Evolutionary conservation across 92 coral and sea anemone genomes (phyloP), one percentile per base, ranked within the genome.

Genomic region (Porites cylindrica): DNA sequence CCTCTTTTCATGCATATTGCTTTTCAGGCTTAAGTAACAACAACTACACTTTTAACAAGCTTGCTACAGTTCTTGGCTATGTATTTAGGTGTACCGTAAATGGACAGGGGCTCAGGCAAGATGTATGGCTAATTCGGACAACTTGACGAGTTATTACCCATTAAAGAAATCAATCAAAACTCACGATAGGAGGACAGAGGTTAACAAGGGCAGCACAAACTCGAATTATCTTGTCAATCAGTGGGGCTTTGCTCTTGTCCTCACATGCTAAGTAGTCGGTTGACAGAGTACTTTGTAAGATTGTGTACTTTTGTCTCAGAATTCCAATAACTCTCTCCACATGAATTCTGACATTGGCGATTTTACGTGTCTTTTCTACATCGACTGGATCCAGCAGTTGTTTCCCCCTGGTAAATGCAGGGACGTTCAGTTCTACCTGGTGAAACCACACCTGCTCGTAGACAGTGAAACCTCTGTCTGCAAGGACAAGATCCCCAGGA

Each of bases 161-260:
- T 29, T 71, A 54, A 32, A 38, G 54, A 11, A n/a, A 7, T 64
- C 77, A 89, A 72, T 89, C 86, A 77, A 85, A 90, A 76, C 90
- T 90, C 32, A 85, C 52, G 53, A 86, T 85, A 58, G 90, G 93
- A 24, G 93, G 90, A 24, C 89, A 90, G 21, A 85, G 83, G 81
- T 90, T 90, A 23, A 85, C 90, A 32, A 85, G 90, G 61, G 90
- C 93, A 14, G 89, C 77, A 66, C 93, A 79, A 53, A 90, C 90
- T 66, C 92, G 23, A 18, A 64, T 11, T 8, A 53, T 53, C 59
- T 11, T 53, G 12, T 53, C 59, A 53, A 53, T 53, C 59, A 53
- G 12, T 8, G 59, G 59, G 12, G 12, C 12, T 53, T 11, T 8
- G 59, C 12, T 53, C 59, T 53, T 11, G 10, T 53, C 59, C 9